Conservation (phyloP, 1,140 invertebrate genomes). For the Drosophila sproati region DNA sequence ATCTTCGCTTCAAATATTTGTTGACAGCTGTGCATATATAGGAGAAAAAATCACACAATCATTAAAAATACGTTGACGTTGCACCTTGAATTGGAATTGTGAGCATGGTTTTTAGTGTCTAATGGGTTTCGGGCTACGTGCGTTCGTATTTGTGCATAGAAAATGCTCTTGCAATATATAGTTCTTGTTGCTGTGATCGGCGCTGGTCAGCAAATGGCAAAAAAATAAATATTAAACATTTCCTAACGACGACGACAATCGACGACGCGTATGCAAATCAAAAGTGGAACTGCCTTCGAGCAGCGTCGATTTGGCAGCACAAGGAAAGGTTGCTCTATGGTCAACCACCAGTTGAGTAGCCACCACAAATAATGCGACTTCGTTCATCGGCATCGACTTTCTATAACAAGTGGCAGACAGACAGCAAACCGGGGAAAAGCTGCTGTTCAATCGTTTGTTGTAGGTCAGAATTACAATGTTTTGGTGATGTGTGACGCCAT, state of each 20-base stretch:
- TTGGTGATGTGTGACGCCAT: slow-evolving; percentile 21
- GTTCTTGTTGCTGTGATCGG: slow-evolving; percentile 79
- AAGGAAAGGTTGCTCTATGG: slow-evolving; percentile 53
- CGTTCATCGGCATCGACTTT: neutral
- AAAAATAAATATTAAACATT: slow-evolving; percentile 81
- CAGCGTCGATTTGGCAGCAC: slow-evolving; percentile 11
- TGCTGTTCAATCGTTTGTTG: slow-evolving; percentile 25
- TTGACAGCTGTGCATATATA: neutral
- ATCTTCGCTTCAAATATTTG: slow-evolving; percentile 3
- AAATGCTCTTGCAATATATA: slow-evolving; percentile 54
- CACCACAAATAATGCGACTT: slow-evolving; percentile 32
- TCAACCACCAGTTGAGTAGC: slow-evolving; percentile 20
- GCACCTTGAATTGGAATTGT: slow-evolving; percentile 63
- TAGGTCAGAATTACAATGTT: slow-evolving; percentile 31
- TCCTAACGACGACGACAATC: slow-evolving; percentile 16
- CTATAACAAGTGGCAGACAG: neutral
- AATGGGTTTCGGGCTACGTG: slow-evolving; percentile 42
- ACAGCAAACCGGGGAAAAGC: slow-evolving; percentile 19
- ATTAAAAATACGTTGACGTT: slow-evolving; percentile 28
- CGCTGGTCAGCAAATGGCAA: slow-evolving; percentile 77
- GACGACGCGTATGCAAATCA: slow-evolving; percentile 58
- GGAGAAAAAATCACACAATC: neutral
- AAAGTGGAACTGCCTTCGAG: slow-evolving; percentile 12
- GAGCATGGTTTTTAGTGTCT: slow-evolving; percentile 55
- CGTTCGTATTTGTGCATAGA: slow-evolving; percentile 47